Evolutionary conservation across 2,888 invertebrate genomes (phyloP).

Genomic region (Myopa tessellatipennis): DNA sequence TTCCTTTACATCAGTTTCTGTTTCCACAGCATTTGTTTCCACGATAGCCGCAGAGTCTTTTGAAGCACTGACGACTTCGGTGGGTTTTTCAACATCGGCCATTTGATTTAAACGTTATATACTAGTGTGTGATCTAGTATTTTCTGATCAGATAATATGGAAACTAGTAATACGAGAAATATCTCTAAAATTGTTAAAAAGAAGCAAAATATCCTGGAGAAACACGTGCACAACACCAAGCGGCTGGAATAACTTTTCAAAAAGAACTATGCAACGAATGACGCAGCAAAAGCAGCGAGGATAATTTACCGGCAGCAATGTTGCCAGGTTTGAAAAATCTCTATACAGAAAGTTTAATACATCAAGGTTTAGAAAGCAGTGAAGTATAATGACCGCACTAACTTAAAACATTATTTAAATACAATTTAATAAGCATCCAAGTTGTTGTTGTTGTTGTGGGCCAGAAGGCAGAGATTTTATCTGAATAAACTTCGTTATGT

Average conservation of each 20-base stretch:
- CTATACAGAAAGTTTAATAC: no score
- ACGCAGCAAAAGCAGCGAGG: not conserved
- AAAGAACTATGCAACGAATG: slow-evolving; percentile 31
- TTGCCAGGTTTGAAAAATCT: slow-evolving; percentile 25
- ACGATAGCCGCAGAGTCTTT: slow-evolving; percentile 15
- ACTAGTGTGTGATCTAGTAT: not conserved
- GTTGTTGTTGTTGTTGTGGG: no score
- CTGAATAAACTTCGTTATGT: no score
- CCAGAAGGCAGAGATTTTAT: no score
- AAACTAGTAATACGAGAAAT: slow-evolving; percentile 9
- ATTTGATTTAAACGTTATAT: slow-evolving; percentile 48
- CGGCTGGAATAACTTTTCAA: slow-evolving; percentile 15
- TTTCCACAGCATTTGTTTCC: not conserved
- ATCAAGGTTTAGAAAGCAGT: no score
- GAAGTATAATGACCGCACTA: no score
- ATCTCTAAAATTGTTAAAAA: slow-evolving; percentile 34
- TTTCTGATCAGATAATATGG: not conserved
- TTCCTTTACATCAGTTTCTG: not conserved
- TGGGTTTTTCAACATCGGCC: slow-evolving; percentile 59
- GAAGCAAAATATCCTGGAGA: slow-evolving; percentile 18
- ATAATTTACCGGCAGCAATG: not conserved
- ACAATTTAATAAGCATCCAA: no score
- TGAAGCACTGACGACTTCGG: slow-evolving; percentile 44
- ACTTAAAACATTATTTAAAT: no score
- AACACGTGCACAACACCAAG: slow-evolving; percentile 33